These are phyloP conservation scores for Otus scops DNA, from an alignment of 2,797 vertebrate species.

Conservation along the genomic window DNA sequence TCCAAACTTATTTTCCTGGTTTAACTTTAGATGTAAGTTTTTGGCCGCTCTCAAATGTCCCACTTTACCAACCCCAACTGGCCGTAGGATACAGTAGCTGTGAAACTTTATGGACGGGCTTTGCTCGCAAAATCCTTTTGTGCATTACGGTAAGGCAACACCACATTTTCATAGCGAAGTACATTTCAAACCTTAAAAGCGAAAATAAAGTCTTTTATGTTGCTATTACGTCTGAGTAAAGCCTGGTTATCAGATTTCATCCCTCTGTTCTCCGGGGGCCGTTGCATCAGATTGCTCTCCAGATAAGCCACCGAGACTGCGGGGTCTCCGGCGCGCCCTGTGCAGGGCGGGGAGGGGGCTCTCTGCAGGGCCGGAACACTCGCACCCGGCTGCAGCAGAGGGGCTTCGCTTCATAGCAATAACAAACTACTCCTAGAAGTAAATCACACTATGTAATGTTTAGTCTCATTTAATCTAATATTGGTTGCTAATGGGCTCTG, in stretches of 20 bases:
- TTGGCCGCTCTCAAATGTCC: not conserved
- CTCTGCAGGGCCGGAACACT: not conserved
- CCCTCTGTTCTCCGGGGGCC: conserved; percentile 25
- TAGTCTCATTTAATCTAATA: conserved; percentile 65
- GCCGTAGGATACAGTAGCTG: not conserved
- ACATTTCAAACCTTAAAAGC: conserved; percentile 30
- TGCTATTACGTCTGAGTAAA: conserved; percentile 21
- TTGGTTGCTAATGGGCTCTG: conserved; percentile 31
- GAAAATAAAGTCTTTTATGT: conserved; percentile 52
- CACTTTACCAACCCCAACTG: not conserved
- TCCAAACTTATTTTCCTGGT: not conserved
- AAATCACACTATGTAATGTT: conserved; percentile 1
- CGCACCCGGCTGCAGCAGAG: not conserved
- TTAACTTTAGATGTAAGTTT: not conserved
- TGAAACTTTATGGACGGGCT: not conserved
- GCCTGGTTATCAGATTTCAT: conserved; percentile 47
- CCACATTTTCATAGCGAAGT: conserved; percentile 35
- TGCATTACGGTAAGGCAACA: not conserved
- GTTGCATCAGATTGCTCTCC: not conserved
- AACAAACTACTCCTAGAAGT: not conserved
- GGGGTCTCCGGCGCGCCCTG: not conserved
- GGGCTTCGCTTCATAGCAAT: conserved; percentile 20
- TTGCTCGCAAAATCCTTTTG: not conserved
- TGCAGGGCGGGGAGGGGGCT: not conserved
- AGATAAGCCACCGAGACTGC: not conserved